Percentiles rank a stretch among this genome's conserved stretches.
phyloP scores from a whole-genome alignment of 1,140 invertebrate genomes.

The Zelostemma sp. region DNA sequence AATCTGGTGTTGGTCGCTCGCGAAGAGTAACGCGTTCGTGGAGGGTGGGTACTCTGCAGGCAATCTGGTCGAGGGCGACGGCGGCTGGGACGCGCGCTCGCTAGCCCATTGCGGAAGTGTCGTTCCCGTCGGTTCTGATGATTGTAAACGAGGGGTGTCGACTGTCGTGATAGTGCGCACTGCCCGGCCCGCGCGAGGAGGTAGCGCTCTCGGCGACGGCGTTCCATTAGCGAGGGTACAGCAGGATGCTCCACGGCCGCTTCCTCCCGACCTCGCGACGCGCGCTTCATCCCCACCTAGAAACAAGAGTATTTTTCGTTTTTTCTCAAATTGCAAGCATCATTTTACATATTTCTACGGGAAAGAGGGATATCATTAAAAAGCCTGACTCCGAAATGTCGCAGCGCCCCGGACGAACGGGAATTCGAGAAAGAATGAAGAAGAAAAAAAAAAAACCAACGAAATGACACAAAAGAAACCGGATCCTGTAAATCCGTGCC shows the following conservation, averaged over 20 bases:
- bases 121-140: conserved; percentile 44
- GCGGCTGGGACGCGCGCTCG: conserved; percentile 43
- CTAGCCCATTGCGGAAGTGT: conserved; percentile 58
- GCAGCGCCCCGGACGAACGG: too few relatives aligned
- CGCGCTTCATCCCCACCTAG: conserved; percentile 71
- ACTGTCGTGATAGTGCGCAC: conserved; percentile 70
- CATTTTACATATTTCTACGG: too few relatives aligned
- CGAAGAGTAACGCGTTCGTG: conserved; percentile 22
- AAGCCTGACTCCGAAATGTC: too few relatives aligned
- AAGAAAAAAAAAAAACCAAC: too few relatives aligned
- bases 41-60: conserved; percentile 28
- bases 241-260: conserved; percentile 66
- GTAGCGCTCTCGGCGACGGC: conserved; percentile 72
- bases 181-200: conserved; percentile 67
- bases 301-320: conserved; percentile 26
- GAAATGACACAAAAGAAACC: conserved; percentile 31
- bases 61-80: conserved; percentile 43
- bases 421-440: too few relatives aligned
- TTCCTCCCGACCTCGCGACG: conserved; percentile 69
- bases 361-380: too few relatives aligned
- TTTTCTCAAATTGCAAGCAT: too few relatives aligned
- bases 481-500: conserved; percentile 32
- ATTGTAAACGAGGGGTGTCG: conserved; percentile 35
- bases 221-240: conserved; percentile 74
- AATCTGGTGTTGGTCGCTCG: conserved; percentile 7